phyloP scores from a whole-genome alignment of 2,797 vertebrate genomes.

The Xenopus petersii region DNA sequence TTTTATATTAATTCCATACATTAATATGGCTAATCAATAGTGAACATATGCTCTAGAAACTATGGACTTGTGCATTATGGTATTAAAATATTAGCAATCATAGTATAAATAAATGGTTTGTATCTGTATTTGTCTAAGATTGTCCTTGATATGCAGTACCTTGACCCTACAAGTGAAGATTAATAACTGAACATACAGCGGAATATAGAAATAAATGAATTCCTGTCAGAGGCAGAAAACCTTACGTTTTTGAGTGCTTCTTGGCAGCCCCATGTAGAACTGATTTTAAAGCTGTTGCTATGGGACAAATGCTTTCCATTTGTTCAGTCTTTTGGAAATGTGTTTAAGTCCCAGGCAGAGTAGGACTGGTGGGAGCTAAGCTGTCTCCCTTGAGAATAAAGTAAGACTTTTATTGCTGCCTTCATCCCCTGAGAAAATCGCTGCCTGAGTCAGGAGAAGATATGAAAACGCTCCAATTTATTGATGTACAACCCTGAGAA shows the following conservation, averaged over 20 bases:
- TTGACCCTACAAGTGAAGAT: not conserved
- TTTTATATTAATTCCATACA: too few species aligned
- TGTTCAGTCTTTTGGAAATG: not conserved
- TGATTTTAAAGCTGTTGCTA: constrained; percentile 4
- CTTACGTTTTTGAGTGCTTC: not conserved
- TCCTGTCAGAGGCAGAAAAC: not conserved
- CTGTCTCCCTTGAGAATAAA: not conserved
- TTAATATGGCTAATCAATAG: too few species aligned
- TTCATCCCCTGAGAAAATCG: not conserved
- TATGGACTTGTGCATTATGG: too few species aligned
- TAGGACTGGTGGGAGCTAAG: not conserved
- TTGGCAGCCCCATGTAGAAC: not conserved
- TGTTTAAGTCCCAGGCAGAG: not conserved
- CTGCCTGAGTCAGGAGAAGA: not conserved
- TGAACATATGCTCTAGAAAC: too few species aligned
- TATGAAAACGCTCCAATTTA: not conserved
- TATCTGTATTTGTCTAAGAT: not conserved
- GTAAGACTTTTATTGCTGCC: constrained; percentile 2
- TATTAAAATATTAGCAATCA: too few species aligned
- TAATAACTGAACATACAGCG: not conserved
- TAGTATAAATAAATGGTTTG: too few species aligned
- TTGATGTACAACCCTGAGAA: not conserved
- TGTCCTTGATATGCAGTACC: not conserved
- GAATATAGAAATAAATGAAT: not conserved
- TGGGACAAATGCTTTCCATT: not conserved